Base-by-base conservation (phyloP, 2,888 invertebrate species). In the Branchellion lobata region DNA sequence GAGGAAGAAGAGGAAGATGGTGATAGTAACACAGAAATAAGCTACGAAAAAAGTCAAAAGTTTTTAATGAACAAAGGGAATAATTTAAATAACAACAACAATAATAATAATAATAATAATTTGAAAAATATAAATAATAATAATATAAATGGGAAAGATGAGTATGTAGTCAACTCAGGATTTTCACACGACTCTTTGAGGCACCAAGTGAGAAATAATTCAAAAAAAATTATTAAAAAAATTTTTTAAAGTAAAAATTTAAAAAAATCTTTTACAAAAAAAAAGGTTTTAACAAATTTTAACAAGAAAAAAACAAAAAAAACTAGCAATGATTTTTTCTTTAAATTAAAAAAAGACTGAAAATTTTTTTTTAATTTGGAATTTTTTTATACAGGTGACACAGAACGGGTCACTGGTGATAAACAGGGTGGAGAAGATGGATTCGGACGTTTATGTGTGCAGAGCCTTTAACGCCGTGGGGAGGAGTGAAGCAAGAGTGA, bases 351-450 rank as follows among this genome's bases (percentile, higher is more conserved):
- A n/a, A n/a, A n/a, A n/a, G n/a, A n/a, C n/a, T n/a, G n/a, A n/a
- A n/a, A n/a, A n/a, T n/a, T n/a, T n/a, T n/a, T n/a, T n/a, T n/a
- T n/a, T n/a, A n/a, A n/a, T n/a, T n/a, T n/a, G n/a, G n/a, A n/a
- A n/a, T n/a, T n/a, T n/a, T n/a, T n/a, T n/a, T n/a, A 40, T 40
- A 5, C 5, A 96, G 95, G 82, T 93, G 91, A 88, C 94, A 95
- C 89, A 91, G 92, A 86, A 82, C n/a, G 83, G 83, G 5, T 79
- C 81, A 3, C 75, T 84, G 73, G 78, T 83, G 57, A 84, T 84
- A 11, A 82, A 82, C 36, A 78, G 78, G 2, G 83, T 83, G 1
- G 61, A 79, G 34, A 79, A 76, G 51, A 81, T 80, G 61, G 84
- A 84, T 69, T 81, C 81, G 0, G 84, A 83, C 5, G 81, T 80